These are phyloP conservation scores for Haliaeetus leucogaster DNA, from an alignment of 2,113 vertebrate genomes.

Conservation along the genomic window DNA sequence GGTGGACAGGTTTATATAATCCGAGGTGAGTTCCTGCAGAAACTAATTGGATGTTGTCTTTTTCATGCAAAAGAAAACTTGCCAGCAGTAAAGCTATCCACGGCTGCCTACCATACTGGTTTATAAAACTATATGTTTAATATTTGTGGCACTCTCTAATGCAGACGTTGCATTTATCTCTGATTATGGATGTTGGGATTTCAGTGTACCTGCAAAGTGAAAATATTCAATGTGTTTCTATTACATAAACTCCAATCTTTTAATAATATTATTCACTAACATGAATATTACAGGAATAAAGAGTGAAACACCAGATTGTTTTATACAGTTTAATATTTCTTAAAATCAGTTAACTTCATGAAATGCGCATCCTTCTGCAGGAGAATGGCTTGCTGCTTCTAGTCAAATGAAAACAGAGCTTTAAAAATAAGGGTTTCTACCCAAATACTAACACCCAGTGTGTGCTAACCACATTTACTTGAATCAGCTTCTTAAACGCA, in stretches of 20 bases:
- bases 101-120: constrained; percentile 73
- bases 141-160: constrained; percentile 66
- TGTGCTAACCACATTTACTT: not conserved
- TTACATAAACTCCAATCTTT: not conserved
- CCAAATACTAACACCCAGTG: not conserved
- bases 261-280: constrained; percentile 5
- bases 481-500: not conserved
- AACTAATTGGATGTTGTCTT: constrained; percentile 85
- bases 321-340: not conserved
- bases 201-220: constrained; percentile 37
- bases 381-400: constrained; percentile 29
- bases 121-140: constrained; percentile 63
- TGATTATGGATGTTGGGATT: constrained; percentile 81
- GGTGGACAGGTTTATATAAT: constrained; percentile 99
- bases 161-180: constrained; percentile 71
- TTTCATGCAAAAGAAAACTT: constrained; percentile 84
- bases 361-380: constrained; percentile 36
- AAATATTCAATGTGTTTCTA: not conserved
- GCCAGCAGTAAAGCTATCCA: constrained; percentile 81
- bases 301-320: not conserved
- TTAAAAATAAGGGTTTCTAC: constrained; percentile 23
- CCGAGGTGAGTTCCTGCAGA: constrained; percentile 94
- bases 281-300: not conserved
- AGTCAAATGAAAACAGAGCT: not conserved
- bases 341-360: constrained; percentile 10